phyloP scores from a whole-genome alignment of 2,888 invertebrate genomes.

The Pedicia rivosa region DNA sequence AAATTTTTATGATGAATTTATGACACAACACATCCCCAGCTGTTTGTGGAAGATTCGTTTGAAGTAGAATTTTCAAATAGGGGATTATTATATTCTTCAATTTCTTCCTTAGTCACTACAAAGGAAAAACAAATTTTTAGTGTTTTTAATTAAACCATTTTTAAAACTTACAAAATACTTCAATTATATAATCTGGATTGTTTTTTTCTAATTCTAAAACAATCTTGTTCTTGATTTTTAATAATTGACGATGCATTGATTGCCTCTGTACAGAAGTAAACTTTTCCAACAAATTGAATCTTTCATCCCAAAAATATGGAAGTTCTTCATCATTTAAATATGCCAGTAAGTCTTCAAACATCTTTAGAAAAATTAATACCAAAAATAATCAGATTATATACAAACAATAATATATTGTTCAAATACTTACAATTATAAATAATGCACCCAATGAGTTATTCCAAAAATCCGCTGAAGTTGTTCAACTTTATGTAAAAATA shows the following conservation, averaged over 20 bases:
- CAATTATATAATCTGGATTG: constrained; percentile 14
- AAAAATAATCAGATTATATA: too few relatives aligned
- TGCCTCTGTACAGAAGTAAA: not conserved
- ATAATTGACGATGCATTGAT: not conserved
- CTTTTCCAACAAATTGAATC: not conserved
- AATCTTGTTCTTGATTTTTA: not conserved
- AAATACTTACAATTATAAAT: not conserved
- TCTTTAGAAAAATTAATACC: not conserved
- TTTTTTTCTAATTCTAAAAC: constrained; percentile 23
- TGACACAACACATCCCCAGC: too few relatives aligned
- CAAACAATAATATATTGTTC: not conserved
- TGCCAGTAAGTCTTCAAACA: not conserved
- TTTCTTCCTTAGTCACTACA: too few relatives aligned
- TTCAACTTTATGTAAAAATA: constrained; percentile 22
- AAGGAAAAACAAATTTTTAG: too few relatives aligned
- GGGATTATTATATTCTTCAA: too few relatives aligned
- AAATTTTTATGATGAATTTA: too few relatives aligned
- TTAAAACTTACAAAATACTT: not conserved
- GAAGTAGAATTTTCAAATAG: too few relatives aligned
- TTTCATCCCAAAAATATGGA: not conserved
- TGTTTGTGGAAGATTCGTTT: too few relatives aligned
- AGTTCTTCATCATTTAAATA: not conserved
- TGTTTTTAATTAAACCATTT: too few relatives aligned
- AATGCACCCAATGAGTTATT: not conserved
- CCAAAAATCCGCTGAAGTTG: constrained; percentile 14